Conservation (phyloP, 1,140 invertebrate genomes). For the Scaptomyza hsui region DNA sequence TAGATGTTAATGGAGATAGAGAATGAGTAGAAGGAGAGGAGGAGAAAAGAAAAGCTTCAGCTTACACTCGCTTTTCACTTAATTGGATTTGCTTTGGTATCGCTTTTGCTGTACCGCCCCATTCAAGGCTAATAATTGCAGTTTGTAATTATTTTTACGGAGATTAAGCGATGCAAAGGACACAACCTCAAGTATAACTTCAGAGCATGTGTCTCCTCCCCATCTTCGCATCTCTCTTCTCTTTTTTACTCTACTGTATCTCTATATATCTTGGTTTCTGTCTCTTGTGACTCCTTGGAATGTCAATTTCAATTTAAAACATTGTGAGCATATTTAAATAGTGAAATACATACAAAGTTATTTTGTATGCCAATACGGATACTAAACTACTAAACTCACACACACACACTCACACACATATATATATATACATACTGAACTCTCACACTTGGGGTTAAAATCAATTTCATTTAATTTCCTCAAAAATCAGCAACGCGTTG, state of each 20-base stretch:
- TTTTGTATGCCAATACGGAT: conserved; percentile 26
- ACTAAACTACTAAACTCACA: not conserved
- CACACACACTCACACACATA: conserved; percentile 3
- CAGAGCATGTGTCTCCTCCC: not conserved
- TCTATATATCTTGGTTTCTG: not conserved
- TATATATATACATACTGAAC: conserved; percentile 14
- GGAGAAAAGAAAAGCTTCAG: conserved; percentile 56
- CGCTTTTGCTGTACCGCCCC: conserved; percentile 30
- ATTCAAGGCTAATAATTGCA: conserved; percentile 75
- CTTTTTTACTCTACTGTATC: not conserved
- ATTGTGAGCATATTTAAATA: conserved; percentile 39
- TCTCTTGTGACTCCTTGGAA: conserved; percentile 11
- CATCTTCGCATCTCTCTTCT: too few relatives aligned
- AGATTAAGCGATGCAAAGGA: conserved; percentile 47
- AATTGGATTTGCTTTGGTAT: conserved; percentile 75
- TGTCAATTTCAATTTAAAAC: conserved; percentile 45
- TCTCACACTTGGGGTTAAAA: conserved; percentile 58
- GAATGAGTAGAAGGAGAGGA: conserved; percentile 4
- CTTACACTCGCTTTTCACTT: conserved; percentile 81
- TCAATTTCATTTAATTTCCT: conserved; percentile 81
- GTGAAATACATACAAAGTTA: conserved; percentile 36
- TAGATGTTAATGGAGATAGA: not conserved
- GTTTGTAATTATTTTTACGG: conserved; percentile 77
- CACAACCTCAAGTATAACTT: conserved; percentile 35
- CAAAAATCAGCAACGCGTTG: conserved; percentile 49